phyloP scores from a whole-genome alignment of 2,888 invertebrate species.

The Enoplolaimus lenunculus region DNA sequence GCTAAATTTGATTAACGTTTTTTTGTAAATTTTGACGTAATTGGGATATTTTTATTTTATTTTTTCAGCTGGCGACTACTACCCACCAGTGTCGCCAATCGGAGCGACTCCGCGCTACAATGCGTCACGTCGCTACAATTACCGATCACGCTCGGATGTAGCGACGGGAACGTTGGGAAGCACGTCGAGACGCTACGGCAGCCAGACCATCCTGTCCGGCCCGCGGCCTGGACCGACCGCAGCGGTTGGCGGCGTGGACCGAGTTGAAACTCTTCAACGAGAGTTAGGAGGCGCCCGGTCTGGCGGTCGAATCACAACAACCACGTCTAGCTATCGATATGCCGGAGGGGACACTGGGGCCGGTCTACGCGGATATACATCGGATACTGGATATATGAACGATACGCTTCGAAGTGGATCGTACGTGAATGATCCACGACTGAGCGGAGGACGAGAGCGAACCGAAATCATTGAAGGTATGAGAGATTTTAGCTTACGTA shows the following conservation, averaged over 20 bases:
- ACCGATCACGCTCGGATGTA: slow-evolving; percentile 36
- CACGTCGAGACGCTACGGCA: slow-evolving; percentile 35
- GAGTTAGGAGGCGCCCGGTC: slow-evolving; percentile 38
- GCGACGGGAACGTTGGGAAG: slow-evolving; percentile 19
- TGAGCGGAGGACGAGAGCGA: too few relatives aligned
- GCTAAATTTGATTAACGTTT: too few relatives aligned
- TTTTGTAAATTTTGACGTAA: too few relatives aligned
- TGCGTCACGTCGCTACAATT: slow-evolving; percentile 36
- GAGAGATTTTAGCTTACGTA: too few relatives aligned
- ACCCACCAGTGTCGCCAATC: slow-evolving; percentile 8
- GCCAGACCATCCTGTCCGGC: slow-evolving; percentile 38
- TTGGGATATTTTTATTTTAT: too few relatives aligned
- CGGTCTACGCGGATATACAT: slow-evolving; percentile 28
- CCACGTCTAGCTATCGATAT: too few relatives aligned
- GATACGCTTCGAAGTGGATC: slow-evolving; percentile 32
- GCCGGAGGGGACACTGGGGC: not conserved
- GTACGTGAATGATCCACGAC: too few relatives aligned
- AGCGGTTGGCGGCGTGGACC: slow-evolving; percentile 32
- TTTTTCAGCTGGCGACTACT: too few relatives aligned
- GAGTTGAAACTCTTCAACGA: slow-evolving; percentile 36
- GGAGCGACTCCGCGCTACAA: slow-evolving; percentile 7
- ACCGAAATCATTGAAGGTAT: slow-evolving; percentile 24
- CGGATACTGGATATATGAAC: slow-evolving; percentile 31
- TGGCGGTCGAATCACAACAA: too few relatives aligned
- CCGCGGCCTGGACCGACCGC: slow-evolving; percentile 37